These are phyloP conservation scores for Cheilosia impressa DNA, from an alignment of 2,888 invertebrate genomes.

Conservation along the genomic window DNA sequence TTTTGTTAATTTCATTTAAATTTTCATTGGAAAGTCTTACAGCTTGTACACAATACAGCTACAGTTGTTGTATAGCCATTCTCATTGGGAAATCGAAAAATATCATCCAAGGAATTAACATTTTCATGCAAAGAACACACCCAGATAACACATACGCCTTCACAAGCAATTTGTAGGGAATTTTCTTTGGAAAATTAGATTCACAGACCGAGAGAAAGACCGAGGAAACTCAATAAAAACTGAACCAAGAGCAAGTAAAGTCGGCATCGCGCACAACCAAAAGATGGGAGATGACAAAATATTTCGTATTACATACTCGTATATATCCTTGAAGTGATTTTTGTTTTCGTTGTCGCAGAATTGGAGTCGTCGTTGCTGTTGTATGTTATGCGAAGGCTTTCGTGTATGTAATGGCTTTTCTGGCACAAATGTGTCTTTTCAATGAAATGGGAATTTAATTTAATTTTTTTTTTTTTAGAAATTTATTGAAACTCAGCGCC, in stretches of 20 bases:
- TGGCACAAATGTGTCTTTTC: constrained; percentile 41
- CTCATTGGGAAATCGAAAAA: background rate
- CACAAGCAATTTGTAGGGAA: constrained; percentile 40
- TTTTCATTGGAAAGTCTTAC: constrained; percentile 17
- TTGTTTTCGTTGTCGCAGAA: background rate
- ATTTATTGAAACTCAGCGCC: constrained; percentile 23
- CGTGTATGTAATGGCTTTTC: constrained; percentile 39
- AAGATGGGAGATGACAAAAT: constrained; percentile 7
- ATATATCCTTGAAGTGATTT: constrained; percentile 49
- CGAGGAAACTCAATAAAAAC: constrained; percentile 46
- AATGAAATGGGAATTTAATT: constrained; percentile 52
- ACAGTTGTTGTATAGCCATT: background rate
- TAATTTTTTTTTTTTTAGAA: constrained; percentile 13
- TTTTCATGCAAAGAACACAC: background rate
- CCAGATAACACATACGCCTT: constrained; percentile 7
- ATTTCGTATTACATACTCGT: constrained; percentile 22
- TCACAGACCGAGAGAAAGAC: constrained; percentile 18
- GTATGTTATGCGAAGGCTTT: constrained; percentile 15
- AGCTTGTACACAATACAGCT: background rate
- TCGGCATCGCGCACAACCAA: background rate
- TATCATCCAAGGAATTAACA: constrained; percentile 42
- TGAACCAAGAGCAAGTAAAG: constrained; percentile 20
- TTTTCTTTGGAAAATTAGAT: constrained; percentile 45
- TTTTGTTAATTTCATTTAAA: constrained; percentile 54
- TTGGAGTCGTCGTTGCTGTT: background rate